Base-by-base conservation (phyloP, 53 echinoderm and acorn worm species). In the Apostichopus leukothele region DNA sequence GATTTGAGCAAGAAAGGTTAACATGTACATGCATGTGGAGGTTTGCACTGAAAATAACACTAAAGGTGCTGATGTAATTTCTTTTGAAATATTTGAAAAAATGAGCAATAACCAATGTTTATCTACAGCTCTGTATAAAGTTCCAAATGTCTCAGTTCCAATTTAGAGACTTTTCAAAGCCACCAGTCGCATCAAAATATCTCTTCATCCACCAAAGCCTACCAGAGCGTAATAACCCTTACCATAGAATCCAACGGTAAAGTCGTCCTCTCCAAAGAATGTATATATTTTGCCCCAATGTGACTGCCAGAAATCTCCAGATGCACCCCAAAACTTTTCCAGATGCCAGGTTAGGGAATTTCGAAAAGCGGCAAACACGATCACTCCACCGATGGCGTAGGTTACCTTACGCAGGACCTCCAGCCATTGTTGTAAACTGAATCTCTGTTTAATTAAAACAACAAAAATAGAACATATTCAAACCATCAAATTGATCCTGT, bases 311-410 rank as follows among this genome's bases (percentile, higher is more conserved):
- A 98, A 98, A 88, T 98, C 90, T 0, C 94, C 96, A 5, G 98
- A 94, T 60, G 94, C 98, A 50, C 98, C 98, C 98, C 98, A 98
- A 85, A 93, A 93, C 10, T 91, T 78, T 91, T 98, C 91, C 71
- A 98, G 91, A 78, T 98, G 96, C 96, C 96, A 98, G 1, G 98
- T 98, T 7, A 98, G 86, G 73, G 98, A 93, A 88, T 98, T 98
- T 11, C 98, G 93, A 5, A 91, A 75, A 3, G 96, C 96, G 11
- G 92, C 60, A 91, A 93, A 90, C 52, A 96, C 91, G 86, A 96
- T 53, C 9, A 91, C 96, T 7, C 96, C 96, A 12, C 93, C 92
- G 20, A 96, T 83, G 60, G 93, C 89, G 66, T 91, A 93, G n/a
- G 91, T 87, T 11, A 93, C 89, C 74, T 93, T 93, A 89, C 91